Evolutionary conservation across 2,113 vertebrate species (phyloP).

Genomic region (Aldabrachelys gigantea): DNA sequence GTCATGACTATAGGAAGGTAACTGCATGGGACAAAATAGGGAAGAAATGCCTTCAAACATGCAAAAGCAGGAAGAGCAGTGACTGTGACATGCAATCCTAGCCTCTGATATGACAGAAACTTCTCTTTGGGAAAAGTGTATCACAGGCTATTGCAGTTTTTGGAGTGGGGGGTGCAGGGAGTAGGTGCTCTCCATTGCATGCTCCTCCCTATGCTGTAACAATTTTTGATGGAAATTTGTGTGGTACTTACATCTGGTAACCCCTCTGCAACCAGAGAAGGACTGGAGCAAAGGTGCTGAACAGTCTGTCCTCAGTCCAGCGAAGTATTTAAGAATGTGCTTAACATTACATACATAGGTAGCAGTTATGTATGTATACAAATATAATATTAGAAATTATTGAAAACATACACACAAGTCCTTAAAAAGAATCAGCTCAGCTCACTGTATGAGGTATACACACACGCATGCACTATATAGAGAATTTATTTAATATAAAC

Average conservation of each 20-base stretch:
- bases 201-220: no score
- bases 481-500: not conserved
- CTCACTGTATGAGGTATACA: not conserved
- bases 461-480: not conserved
- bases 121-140: no score
- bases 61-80: not conserved
- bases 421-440: not conserved
- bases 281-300: no score
- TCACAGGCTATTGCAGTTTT: no score
- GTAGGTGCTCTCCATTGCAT: no score
- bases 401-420: not conserved
- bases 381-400: not conserved
- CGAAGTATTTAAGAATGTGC: not conserved
- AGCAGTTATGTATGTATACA: not conserved
- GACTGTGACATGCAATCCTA: not conserved
- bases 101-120: no score
- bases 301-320: not conserved
- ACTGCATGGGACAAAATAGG: not conserved
- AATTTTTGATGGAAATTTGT: no score
- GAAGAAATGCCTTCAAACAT: not conserved
- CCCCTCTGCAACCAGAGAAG: no score
- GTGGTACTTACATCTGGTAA: no score
- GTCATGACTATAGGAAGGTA: slow-evolving; percentile 10
- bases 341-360: not conserved
- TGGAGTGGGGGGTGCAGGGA: no score